phyloP scores from a whole-genome alignment of 2,113 vertebrate species.

The Rhadina sibilatrix region DNA sequence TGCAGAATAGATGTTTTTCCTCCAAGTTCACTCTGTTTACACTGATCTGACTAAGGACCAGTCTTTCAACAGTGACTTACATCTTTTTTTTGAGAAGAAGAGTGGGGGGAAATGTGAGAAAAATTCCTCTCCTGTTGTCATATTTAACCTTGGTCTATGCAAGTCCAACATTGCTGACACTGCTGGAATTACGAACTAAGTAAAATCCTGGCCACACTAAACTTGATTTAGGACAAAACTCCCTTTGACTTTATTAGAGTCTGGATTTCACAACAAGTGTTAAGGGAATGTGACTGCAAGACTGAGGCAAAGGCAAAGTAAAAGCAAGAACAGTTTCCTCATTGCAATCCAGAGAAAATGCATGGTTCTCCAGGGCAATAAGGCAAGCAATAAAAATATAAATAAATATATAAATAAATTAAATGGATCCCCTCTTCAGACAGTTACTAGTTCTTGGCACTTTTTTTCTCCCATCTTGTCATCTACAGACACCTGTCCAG shows the following conservation, averaged over 20 bases:
- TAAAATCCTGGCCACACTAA: not conserved
- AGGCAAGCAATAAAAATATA: not conserved
- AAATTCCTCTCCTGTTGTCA: not conserved
- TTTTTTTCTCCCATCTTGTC: not conserved
- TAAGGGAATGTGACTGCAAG: not conserved
- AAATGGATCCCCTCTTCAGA: not conserved
- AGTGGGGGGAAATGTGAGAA: not conserved
- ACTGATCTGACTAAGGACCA: not conserved
- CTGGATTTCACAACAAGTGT: slow-evolving; percentile 25
- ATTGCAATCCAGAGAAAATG: not conserved
- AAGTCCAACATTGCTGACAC: not conserved
- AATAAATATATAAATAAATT: not conserved
- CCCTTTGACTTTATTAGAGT: not conserved
- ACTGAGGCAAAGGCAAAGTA: slow-evolving; percentile 43
- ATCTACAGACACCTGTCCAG: not conserved
- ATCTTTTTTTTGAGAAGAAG: not conserved
- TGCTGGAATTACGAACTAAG: not conserved
- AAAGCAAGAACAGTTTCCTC: not conserved
- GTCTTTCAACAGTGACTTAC: not conserved
- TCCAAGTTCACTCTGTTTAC: not conserved
- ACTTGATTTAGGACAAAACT: not conserved
- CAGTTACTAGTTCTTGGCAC: not conserved
- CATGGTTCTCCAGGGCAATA: not conserved
- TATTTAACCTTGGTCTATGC: not conserved
- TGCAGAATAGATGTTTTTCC: not conserved